phyloP scores from a whole-genome alignment of 2,888 invertebrate genomes.

The Tachystola acroxantha region DNA sequence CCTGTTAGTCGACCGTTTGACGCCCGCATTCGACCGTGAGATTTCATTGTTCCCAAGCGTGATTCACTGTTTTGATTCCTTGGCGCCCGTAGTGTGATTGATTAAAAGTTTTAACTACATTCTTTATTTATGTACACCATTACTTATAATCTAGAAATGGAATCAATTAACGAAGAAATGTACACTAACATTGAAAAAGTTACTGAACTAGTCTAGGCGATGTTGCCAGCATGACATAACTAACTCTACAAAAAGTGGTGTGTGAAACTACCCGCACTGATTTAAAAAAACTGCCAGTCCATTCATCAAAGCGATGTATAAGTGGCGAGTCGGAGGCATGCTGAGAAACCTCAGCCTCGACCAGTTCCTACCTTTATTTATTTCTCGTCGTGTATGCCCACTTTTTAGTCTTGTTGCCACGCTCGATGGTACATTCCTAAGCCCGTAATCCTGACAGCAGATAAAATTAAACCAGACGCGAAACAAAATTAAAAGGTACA shows the following conservation, averaged over 20 bases:
- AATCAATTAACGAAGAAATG: constrained; percentile 8
- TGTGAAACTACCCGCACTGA: constrained; percentile 40
- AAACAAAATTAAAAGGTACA: constrained; percentile 76
- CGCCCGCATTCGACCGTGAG: constrained; percentile 74
- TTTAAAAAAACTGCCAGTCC: constrained; percentile 56
- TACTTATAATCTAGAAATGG: constrained; percentile 16
- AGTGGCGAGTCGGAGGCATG: constrained; percentile 39
- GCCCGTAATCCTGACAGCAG: constrained; percentile 75
- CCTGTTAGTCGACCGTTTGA: constrained; percentile 64
- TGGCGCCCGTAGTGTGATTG: constrained; percentile 54
- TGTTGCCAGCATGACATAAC: constrained; percentile 31
- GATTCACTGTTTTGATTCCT: constrained; percentile 67
- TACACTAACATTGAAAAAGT: constrained; percentile 22
- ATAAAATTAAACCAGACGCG: constrained; percentile 78
- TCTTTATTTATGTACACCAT: constrained; percentile 24
- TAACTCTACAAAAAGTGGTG: constrained; percentile 33
- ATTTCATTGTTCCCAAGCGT: constrained; percentile 63
- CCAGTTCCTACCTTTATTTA: constrained; percentile 72
- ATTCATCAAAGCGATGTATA: constrained; percentile 57
- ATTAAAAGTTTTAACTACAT: constrained; percentile 55
- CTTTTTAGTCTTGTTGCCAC: constrained; percentile 64
- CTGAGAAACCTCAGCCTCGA: constrained; percentile 64
- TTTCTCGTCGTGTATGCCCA: constrained; percentile 64
- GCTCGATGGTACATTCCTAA: constrained; percentile 73
- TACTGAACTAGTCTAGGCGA: constrained; percentile 10